Conservation (phyloP, 2,888 invertebrate genomes). For the Dioctria rufipes region DNA sequence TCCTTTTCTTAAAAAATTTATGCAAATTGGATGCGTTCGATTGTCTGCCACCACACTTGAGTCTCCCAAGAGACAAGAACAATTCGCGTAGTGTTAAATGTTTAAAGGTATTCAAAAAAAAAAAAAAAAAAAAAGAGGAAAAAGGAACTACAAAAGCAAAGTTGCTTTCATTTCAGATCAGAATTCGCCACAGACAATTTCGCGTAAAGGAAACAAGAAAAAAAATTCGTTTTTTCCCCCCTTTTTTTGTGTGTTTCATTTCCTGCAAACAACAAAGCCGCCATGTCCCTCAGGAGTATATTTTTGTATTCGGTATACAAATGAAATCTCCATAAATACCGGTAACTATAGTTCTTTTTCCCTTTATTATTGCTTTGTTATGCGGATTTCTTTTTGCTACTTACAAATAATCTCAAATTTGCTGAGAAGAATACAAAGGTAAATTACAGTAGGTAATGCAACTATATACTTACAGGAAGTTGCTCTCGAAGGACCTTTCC, state of each 20-base stretch:
- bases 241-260: neutral
- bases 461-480: constrained; percentile 22
- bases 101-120: constrained; percentile 25
- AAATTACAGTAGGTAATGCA: constrained; percentile 44
- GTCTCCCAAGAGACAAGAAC: neutral
- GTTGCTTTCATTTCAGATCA: neutral
- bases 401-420: constrained; percentile 49
- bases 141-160: neutral
- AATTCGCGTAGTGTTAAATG: neutral
- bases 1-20: constrained; percentile 11
- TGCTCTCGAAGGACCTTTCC: neutral
- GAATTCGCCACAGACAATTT: neutral
- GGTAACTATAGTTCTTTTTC: constrained; percentile 20
- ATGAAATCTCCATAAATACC: constrained; percentile 52
- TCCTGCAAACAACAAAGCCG: constrained; percentile 1
- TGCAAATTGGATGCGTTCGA: constrained; percentile 29
- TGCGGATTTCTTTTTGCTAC: constrained; percentile 39
- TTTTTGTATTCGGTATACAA: constrained; percentile 1
- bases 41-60: constrained; percentile 5
- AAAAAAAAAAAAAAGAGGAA: constrained; percentile 7
- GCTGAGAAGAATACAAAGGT: constrained; percentile 37
- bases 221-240: neutral
- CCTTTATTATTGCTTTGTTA: constrained; percentile 52
- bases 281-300: constrained; percentile 15
- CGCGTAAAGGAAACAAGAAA: neutral